Evolutionary conservation across 2,113 vertebrate genomes (phyloP), one percentile per base, ranked within the genome.

Genomic region (Odontesthes bonariensis): DNA sequence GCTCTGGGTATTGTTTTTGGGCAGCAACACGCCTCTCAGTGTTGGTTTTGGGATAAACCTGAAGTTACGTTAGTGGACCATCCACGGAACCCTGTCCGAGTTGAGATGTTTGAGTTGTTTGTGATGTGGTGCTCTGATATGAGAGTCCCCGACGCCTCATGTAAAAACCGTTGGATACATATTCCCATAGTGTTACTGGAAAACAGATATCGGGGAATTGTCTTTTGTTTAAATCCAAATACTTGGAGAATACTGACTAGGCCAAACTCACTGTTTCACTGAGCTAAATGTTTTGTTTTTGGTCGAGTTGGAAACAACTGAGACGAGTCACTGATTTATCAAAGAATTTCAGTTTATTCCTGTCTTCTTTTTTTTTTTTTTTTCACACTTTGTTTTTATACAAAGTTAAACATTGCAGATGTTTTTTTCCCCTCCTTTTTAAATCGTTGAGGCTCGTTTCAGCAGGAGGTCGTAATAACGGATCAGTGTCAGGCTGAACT

Each of bases 241-340:
- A 54, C 31, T 35, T 31, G 4, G 14, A 60, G 55, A 8, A 59
- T 32, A 63, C 47, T 1, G 3, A 68, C 57, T 42, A 11, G 75
- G 78, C 77, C 68, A 76, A 82, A 79, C 53, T 0, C 14, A n/a
- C 46, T 8, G 46, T 49, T 17, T 49, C 19, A 19, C 14, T 49
- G 6, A 85, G 65, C 64, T 27, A 40, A 66, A 66, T 13, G 19
- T 7, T 40, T 63, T 23, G 42, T 61, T 71, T 8, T 27, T 31
- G 54, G 14, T 5, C 8, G 58, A 67, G 6, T 13, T n/a, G 42
- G 13, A 40, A 32, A 7, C 35, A 38, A 38, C 35, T 10, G 35
- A 38, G 2, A 38, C 10, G 35, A 53, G 33, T 5, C 6, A n/a
- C 40, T 3, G 8, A 46, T 49, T 49, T 8, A 49, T 49, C 46